Evolutionary conservation across 2,888 invertebrate genomes (phyloP).

Genomic region (Gnatocerus cornutus): DNA sequence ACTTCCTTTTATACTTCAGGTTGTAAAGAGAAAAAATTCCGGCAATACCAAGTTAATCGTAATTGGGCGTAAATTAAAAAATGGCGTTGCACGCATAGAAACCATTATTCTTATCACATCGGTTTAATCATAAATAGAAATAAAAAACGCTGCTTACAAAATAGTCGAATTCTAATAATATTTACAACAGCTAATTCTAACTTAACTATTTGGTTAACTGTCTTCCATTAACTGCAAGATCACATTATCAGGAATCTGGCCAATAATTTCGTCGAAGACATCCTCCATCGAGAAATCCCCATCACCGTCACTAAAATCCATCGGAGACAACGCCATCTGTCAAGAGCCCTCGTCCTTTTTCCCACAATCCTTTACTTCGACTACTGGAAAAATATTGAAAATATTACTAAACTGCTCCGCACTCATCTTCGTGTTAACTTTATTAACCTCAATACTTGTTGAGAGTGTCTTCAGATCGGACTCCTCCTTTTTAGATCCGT

Average conservation of each 20-base stretch:
- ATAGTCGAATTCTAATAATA: neutral
- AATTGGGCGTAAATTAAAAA: too few relatives aligned
- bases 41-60: too few relatives aligned
- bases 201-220: conserved; percentile 10
- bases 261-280: conserved; percentile 27
- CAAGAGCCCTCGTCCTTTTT: conserved; percentile 29
- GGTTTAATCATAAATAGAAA: conserved; percentile 1
- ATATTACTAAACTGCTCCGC: conserved; percentile 73
- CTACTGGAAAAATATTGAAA: conserved; percentile 73
- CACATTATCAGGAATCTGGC: conserved; percentile 35
- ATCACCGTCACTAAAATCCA: conserved; percentile 31
- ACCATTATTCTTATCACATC: conserved; percentile 1
- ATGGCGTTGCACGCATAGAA: neutral
- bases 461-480: conserved; percentile 70
- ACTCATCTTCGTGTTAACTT: conserved; percentile 72
- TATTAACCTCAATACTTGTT: conserved; percentile 74
- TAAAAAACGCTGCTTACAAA: conserved; percentile 3
- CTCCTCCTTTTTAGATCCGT: conserved; percentile 70
- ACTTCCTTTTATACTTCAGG: too few relatives aligned
- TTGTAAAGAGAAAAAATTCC: too few relatives aligned
- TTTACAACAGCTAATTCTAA: neutral
- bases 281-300: conserved; percentile 27
- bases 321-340: conserved; percentile 18
- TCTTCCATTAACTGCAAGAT: conserved; percentile 30
- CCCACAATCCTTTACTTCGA: conserved; percentile 70